Evolutionary conservation across 2,888 invertebrate species (phyloP), one percentile per base, ranked within the genome.

Genomic region (Alitta virens): DNA sequence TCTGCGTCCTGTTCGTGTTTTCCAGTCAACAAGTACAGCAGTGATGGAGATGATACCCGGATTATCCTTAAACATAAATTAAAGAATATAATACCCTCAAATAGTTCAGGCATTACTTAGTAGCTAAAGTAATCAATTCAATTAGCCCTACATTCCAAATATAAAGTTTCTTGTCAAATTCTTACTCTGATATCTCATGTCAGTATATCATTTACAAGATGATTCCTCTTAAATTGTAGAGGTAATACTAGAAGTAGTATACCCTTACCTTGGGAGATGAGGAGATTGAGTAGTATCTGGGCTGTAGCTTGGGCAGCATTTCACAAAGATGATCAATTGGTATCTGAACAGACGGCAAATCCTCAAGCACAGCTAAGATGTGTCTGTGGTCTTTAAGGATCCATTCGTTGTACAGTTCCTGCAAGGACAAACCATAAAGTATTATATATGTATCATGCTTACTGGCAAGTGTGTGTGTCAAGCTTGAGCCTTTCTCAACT

Each of bases 261-360:
- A n/a, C n/a, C n/a, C n/a, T n/a, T 40, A 71, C 69, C 67, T 71
- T 71, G 24, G 69, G 66, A 68, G 96, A 96, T 12, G 96, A 98
- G n/a, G 98, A 97, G 75, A 99, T 99, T 1, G 98, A 98, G 83
- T 99, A 99, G 83, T 94, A 84, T 57, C 85, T 74, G 27, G 82
- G 80, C 80, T 99, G 98, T 42, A 99, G 86, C 69, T 97, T 88
- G 2, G 99, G 99, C 66, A 99, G 82, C 77, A 99, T 84, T 84
- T 99, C 99, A 82, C 96, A 94, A 16, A 99, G 83, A 84, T 97
- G 95, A 83, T 99, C 98, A 62, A 98, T 84, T 7, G 94, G 88
- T 14, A 98, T 97, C 77, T 89, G 91, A 78, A 96, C 90, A 0
- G 95, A 93, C 14, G 91, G 89, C 65, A 97, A 87, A 81, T 98